phyloP scores from a whole-genome alignment of 2,888 invertebrate species.

The Drosophila greeni region DNA sequence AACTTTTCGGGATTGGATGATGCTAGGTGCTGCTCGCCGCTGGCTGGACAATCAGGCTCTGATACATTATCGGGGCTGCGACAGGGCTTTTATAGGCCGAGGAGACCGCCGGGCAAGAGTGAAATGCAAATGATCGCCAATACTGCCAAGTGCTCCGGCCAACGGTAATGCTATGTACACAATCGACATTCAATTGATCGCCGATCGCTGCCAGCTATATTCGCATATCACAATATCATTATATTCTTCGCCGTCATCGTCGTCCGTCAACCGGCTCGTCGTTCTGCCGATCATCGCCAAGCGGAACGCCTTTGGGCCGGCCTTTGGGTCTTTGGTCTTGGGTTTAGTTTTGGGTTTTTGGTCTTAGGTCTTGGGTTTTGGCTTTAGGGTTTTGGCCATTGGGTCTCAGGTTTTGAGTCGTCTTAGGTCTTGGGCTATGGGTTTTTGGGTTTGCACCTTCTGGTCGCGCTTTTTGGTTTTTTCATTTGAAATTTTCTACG shows the following conservation, averaged over 20 bases:
- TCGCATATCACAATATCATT: constrained; percentile 23
- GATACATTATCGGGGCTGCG: constrained; percentile 58
- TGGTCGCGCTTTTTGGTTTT: not conserved
- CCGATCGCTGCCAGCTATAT: constrained; percentile 67
- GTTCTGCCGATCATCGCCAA: constrained; percentile 62
- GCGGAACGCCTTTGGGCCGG: constrained; percentile 26
- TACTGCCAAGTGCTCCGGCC: constrained; percentile 27
- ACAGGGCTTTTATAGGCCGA: constrained; percentile 69
- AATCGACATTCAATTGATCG: constrained; percentile 60
- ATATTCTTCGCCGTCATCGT: constrained; percentile 59
- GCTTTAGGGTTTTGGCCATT: not conserved
- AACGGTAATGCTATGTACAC: constrained; percentile 53
- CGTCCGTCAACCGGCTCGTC: constrained; percentile 9
- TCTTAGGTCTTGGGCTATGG: no score
- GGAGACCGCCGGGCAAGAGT: not conserved
- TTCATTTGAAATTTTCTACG: not conserved
- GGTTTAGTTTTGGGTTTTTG: not conserved
- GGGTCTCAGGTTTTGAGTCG: not conserved
- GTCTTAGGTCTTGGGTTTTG: no score
- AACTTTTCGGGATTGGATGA: constrained; percentile 58
- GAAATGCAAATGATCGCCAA: constrained; percentile 53
- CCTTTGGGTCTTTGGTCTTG: not conserved
- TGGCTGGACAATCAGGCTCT: constrained; percentile 70
- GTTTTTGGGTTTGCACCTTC: no score
- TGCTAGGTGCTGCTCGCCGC: constrained; percentile 48